phyloP scores from a whole-genome alignment of 2,888 invertebrate species.

The Megamerina dolium region DNA sequence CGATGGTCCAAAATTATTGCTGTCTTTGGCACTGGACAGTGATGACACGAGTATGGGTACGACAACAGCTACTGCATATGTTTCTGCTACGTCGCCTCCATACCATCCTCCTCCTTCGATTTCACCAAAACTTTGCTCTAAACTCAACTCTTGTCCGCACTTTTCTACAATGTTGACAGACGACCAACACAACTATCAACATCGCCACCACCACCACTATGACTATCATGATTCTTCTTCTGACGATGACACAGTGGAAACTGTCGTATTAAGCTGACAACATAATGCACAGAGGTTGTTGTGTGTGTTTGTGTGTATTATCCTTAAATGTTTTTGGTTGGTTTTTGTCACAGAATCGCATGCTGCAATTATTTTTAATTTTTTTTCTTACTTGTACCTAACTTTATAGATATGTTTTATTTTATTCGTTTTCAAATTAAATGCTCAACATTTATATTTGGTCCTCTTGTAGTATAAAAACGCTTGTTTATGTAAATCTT shows the following conservation, averaged over 20 bases:
- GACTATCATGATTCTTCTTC: slow-evolving; percentile 11
- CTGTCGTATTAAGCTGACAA: slow-evolving; percentile 31
- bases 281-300: slow-evolving; percentile 32
- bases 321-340: background rate
- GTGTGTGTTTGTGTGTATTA: background rate
- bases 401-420: too few relatives aligned
- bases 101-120: slow-evolving; percentile 12
- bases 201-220: slow-evolving; percentile 13
- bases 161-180: slow-evolving; percentile 19
- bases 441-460: too few relatives aligned
- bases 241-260: slow-evolving; percentile 12
- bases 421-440: too few relatives aligned
- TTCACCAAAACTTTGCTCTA: slow-evolving; percentile 14
- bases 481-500: too few relatives aligned
- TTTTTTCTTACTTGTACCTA: too few relatives aligned
- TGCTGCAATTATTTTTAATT: too few relatives aligned
- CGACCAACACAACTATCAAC: slow-evolving; percentile 16
- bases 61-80: background rate
- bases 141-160: slow-evolving; percentile 20
- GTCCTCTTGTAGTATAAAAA: too few relatives aligned
- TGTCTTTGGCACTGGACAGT: slow-evolving; percentile 29
- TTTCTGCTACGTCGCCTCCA: too few relatives aligned
- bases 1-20: slow-evolving; percentile 29
- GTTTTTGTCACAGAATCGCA: too few relatives aligned
- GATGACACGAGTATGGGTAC: too few relatives aligned